Conservation (phyloP, 2,113 vertebrate species). For the Lepisosteus osseus region DNA sequence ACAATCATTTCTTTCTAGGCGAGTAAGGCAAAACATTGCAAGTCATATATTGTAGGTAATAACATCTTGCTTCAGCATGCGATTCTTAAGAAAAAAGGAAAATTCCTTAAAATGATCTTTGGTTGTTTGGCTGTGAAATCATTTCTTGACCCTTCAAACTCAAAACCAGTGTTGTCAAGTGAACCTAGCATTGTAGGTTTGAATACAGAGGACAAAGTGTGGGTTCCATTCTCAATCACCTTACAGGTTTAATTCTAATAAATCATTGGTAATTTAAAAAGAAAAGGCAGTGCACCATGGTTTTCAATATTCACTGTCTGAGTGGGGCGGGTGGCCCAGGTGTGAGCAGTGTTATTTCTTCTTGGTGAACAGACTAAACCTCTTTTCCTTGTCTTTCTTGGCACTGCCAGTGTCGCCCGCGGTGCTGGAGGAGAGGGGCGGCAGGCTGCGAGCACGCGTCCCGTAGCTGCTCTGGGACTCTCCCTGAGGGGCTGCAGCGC, state of each 20-base stretch:
- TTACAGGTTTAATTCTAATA: conserved; percentile 39
- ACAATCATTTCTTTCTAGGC: conserved; percentile 60
- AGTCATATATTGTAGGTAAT: conserved; percentile 32
- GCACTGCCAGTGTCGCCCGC: conserved; percentile 49
- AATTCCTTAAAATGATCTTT: conserved; percentile 48
- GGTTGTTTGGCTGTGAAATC: conserved; percentile 57
- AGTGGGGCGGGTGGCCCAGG: conserved; percentile 11
- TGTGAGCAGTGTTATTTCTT: conserved; percentile 74
- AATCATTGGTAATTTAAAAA: conserved; percentile 54
- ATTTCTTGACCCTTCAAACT: conserved; percentile 56
- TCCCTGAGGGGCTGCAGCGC: conserved; percentile 60
- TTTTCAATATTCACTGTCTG: conserved; percentile 26
- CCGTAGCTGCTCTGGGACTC: conserved; percentile 54
- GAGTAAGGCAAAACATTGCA: conserved; percentile 51
- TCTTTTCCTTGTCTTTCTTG: conserved; percentile 84
- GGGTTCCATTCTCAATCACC: conserved; percentile 43
- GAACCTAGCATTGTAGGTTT: conserved; percentile 39
- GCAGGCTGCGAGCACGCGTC: conserved; percentile 76
- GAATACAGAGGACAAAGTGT: conserved; percentile 57
- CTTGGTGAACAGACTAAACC: conserved; percentile 85
- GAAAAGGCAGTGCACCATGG: conserved; percentile 18
- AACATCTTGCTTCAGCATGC: conserved; percentile 47
- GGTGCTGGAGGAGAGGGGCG: conserved; percentile 61
- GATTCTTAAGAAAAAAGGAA: conserved; percentile 27
- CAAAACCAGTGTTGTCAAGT: conserved; percentile 20